These are phyloP conservation scores for Anarsia innoxiella DNA, from an alignment of 2,888 invertebrate genomes.

Conservation along the genomic window DNA sequence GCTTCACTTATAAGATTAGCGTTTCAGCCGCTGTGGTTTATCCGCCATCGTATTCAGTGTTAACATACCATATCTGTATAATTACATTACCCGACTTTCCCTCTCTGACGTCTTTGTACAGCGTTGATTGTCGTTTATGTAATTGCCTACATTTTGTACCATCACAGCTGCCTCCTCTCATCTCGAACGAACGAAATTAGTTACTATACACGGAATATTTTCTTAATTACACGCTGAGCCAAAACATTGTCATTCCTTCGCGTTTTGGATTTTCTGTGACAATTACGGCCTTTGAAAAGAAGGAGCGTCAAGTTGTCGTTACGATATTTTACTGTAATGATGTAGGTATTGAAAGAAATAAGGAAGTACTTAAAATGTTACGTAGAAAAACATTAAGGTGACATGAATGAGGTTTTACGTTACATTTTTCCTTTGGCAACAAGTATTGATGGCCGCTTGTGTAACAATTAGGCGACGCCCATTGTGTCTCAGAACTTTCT, in stretches of 20 bases:
- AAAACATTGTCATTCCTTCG: constrained; percentile 35
- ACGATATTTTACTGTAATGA: constrained; percentile 17
- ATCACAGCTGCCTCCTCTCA: constrained; percentile 34
- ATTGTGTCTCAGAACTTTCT: constrained; percentile 60
- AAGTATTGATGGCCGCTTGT: constrained; percentile 42
- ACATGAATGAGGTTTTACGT: constrained; percentile 19
- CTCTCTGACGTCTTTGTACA: constrained; percentile 53
- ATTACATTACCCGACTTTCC: constrained; percentile 63
- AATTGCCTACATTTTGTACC: constrained; percentile 58
- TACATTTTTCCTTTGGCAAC: constrained; percentile 26
- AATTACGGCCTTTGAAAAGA: constrained; percentile 9
- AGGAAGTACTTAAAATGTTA: constrained; percentile 11
- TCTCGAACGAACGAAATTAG: constrained; percentile 45
- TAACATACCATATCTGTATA: constrained; percentile 55
- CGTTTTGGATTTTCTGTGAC: constrained; percentile 25
- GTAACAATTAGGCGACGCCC: constrained; percentile 44
- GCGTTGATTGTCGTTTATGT: constrained; percentile 65
- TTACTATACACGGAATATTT: constrained; percentile 48
- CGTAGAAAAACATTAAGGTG: constrained; percentile 6
- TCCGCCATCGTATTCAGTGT: constrained; percentile 31
- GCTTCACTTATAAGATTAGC: too few species aligned
- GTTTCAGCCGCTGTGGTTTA: constrained; percentile 19
- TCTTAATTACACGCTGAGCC: constrained; percentile 45
- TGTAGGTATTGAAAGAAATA: constrained; percentile 7
- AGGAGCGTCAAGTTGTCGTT: too few species aligned